Evolutionary conservation across 92 coral and sea anemone species (phyloP), one percentile per base, ranked within the genome.

Genomic region (Palythoa grandiflora): DNA sequence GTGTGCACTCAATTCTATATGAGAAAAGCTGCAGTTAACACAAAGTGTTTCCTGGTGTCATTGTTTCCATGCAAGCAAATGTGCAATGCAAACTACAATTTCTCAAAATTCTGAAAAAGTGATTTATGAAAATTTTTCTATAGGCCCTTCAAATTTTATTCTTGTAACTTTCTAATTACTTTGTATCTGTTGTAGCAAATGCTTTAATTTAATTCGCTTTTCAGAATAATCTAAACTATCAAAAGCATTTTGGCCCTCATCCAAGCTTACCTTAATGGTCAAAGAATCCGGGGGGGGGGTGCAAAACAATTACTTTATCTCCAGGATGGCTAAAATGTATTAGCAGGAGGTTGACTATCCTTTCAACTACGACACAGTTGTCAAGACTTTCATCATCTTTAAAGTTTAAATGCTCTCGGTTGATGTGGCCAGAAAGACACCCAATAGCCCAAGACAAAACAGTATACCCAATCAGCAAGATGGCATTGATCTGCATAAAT

Each of bases 401-500:
- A n/a, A 59, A 59, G 66, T 59, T 59, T 13, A 59, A 6, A 6
- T 59, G 66, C 7, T 59, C 66, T 59, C 66, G 19, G 3, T 59
- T 59, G 66, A 59, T 59, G 66, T 15, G 0, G 19, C 66, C 66
- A 12, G 66, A 59, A 0, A 59, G 66, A 59, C 66, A 59, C 66
- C 66, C n/a, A 59, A 59, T 59, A 15, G 66, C 66, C 65, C 65
- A 57, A 59, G 66, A 59, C 66, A 59, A 59, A 59, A 59, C 66
- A 59, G 66, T 59, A 59, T 6, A 59, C 66, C 3, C 14, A 59
- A 59, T 59, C 66, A 59, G 66, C 66, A 59, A 59, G 66, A 59
- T n/a, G 19, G 66, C 66, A 59, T 59, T n/a, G 19, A 59, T 59
- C 66, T 59, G 66, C 66, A 59, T 59, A n/a, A 59, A 59, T 59